Percentiles rank a stretch among this genome's conserved stretches.
phyloP scores from a whole-genome alignment of 2,797 vertebrate species.

The Liasis olivaceus region DNA sequence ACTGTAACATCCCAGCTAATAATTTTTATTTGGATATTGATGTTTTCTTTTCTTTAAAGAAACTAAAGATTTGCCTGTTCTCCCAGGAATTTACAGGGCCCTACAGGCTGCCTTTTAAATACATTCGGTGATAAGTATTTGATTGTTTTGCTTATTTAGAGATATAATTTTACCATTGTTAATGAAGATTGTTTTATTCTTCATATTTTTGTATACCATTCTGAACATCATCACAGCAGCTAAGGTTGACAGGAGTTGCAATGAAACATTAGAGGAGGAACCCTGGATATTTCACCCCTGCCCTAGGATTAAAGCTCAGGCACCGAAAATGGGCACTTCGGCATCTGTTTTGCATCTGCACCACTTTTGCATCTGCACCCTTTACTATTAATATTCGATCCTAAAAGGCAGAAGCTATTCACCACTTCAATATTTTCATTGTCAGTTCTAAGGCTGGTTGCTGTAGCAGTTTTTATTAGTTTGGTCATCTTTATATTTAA shows the following conservation, averaged over 20 bases:
- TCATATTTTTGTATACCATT: neutral
- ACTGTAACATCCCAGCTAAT: neutral
- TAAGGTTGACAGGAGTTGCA: neutral
- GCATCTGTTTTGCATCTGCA: neutral
- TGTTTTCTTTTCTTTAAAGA: neutral
- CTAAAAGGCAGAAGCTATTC: neutral
- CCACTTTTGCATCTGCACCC: neutral
- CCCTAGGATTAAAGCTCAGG: neutral
- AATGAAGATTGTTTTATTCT: neutral
- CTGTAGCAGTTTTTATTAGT: neutral
- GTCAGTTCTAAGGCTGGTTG: neutral
- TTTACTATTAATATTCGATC: neutral
- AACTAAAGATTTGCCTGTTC: neutral
- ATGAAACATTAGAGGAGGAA: neutral
- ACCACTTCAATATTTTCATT: neutral
- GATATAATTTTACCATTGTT: neutral
- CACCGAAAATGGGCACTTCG: neutral
- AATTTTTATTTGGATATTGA: neutral
- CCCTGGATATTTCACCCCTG: neutral
- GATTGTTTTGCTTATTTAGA: neutral
- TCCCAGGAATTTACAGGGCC: neutral
- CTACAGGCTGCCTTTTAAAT: neutral
- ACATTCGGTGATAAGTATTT: neutral
- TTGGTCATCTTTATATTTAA: neutral
- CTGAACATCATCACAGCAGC: neutral